A percentile compares a stretch with the other conserved stretches of the same genome.
Conservation (phyloP, 1,140 invertebrate genomes). For the Tenebrio molitor region DNA sequence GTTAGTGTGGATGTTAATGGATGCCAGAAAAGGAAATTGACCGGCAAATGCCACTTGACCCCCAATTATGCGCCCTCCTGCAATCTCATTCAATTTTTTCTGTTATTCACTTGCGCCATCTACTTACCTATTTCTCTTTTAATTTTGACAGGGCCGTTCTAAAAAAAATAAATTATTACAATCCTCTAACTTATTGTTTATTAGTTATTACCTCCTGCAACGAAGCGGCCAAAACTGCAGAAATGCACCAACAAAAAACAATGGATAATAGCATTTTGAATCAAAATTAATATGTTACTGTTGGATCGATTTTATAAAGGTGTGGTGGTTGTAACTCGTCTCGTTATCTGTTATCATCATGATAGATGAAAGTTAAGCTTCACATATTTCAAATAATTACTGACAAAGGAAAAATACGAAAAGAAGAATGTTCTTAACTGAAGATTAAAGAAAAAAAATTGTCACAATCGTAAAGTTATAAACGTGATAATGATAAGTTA, state of each 20-base stretch:
- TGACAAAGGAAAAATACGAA: too few relatives aligned
- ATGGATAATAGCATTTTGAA: conserved; percentile 5
- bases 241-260: not conserved
- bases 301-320: not conserved
- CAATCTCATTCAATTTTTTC: not conserved
- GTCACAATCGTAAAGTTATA: too few relatives aligned
- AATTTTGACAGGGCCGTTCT: not conserved
- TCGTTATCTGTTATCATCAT: too few relatives aligned
- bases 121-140: not conserved
- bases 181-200: not conserved
- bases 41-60: conserved; percentile 10
- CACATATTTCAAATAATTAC: too few relatives aligned
- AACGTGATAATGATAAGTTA: too few relatives aligned
- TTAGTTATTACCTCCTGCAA: not conserved
- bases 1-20: not conserved
- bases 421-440: too few relatives aligned
- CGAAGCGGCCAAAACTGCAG: not conserved
- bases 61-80: conserved; percentile 11
- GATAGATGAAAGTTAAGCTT: too few relatives aligned
- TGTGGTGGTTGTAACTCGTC: too few relatives aligned
- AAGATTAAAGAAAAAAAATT: too few relatives aligned
- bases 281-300: not conserved
- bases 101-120: not conserved
- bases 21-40: conserved; percentile 10
- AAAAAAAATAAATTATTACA: not conserved